Evolutionary conservation across 2,888 invertebrate genomes (phyloP).

Genomic region (Dolichopus griseipennis): DNA sequence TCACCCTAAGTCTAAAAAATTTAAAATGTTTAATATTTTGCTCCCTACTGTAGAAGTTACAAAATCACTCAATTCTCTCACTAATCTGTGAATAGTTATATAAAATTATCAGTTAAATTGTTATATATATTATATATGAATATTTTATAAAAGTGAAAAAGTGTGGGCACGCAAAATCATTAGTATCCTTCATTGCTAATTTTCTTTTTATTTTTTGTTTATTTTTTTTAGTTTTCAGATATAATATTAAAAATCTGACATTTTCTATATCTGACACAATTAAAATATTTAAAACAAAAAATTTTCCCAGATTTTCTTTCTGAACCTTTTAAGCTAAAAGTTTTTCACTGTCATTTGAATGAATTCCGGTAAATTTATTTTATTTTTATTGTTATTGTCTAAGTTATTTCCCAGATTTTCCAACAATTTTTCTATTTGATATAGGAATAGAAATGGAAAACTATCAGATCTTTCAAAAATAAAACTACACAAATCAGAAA

Average conservation of each 20-base stretch:
- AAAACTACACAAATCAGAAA: too few relatives aligned
- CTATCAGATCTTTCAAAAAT: too few relatives aligned
- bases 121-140: background rate
- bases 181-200: background rate
- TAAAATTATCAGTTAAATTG: background rate
- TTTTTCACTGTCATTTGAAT: slow-evolving; percentile 1
- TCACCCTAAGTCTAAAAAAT: too few relatives aligned
- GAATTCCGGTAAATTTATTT: background rate
- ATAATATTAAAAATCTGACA: background rate
- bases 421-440: background rate
- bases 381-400: background rate
- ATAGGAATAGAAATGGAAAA: too few relatives aligned
- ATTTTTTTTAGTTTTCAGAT: background rate
- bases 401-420: background rate
- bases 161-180: background rate
- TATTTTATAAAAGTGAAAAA: background rate
- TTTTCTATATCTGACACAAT: slow-evolving; percentile 3
- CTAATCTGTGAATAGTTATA: background rate
- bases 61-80: too few relatives aligned
- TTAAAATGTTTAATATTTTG: too few relatives aligned
- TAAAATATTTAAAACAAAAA: background rate
- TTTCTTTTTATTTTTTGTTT: background rate
- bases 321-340: background rate
- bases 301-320: background rate
- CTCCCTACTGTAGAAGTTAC: too few relatives aligned